Evolutionary conservation across 2,113 vertebrate genomes (phyloP), one percentile per base, ranked within the genome.

Genomic region (Corythaixoides concolor): DNA sequence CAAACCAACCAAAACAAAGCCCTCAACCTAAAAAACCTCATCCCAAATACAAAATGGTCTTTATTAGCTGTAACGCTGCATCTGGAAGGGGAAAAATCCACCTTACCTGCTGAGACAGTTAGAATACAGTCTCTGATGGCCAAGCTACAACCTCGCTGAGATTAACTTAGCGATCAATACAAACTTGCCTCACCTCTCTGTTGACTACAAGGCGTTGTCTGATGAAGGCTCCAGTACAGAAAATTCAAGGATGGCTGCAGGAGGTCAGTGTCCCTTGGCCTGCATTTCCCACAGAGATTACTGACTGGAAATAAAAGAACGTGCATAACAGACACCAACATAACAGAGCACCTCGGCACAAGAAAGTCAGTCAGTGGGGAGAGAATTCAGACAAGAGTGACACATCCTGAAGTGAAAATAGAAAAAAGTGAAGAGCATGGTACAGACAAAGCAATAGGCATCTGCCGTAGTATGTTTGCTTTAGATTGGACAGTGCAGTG

Each of bases 241-340:
- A 99, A 99, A 97, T 98, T 99, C 95, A 99, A 96, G 93, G 99
- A 99, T 39, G 99, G 99, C 64, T 99, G 98, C 77, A 99, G 98
- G 88, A 98, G 96, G 68, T 98, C 98, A 63, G 95, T 91, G 49
- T 98, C 96, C 13, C 63, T 78, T 7, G 97, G 96, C 70, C 97
- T 98, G 95, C 99, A 97, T 93, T 97, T 99, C 41, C 98, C 99
- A 39, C 98, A 98, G 79, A 99, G 97, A 93, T 98, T 99, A 97
- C 98, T 99, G 92, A 99, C 99, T 99, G 74, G 67, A 88, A 92
- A 69, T n/a, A 76, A 78, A 89, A 93, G 47, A 91, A 81, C 0
- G 2, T 0, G 3, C 14, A 3, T 74, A 62, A 85, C 55, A 52
- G 35, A 79, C 47, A 87, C 11, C 37, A 69, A 50, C 17, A 49